These are phyloP conservation scores for Melanotaenia boesemani DNA, from an alignment of 2,797 vertebrate genomes.

Conservation along the genomic window DNA sequence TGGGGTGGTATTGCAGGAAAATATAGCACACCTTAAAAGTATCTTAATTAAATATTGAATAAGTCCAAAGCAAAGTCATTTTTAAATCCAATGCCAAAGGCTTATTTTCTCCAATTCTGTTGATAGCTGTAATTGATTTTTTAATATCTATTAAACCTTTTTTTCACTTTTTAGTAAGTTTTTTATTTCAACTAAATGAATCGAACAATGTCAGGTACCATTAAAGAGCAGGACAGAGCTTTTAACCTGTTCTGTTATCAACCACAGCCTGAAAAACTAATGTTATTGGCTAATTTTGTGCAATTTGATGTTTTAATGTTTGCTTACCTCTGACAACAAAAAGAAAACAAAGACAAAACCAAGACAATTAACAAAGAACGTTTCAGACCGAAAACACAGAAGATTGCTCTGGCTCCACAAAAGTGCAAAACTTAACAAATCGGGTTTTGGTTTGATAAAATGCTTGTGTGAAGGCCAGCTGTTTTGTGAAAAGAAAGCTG, in stretches of 20 bases:
- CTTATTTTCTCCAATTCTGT: not conserved
- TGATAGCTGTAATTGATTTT: not conserved
- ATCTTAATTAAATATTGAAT: too few species aligned
- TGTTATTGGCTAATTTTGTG: not conserved
- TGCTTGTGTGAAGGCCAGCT: not conserved
- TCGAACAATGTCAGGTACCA: not conserved
- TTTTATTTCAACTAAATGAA: not conserved
- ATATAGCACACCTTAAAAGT: not conserved
- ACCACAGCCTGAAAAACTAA: not conserved
- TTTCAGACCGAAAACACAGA: not conserved
- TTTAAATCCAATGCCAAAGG: not conserved
- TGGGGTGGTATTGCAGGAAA: not conserved
- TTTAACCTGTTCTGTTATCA: not conserved
- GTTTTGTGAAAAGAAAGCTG: slow-evolving; percentile 4
- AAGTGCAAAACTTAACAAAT: not conserved
- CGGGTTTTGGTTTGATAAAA: not conserved
- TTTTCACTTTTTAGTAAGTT: not conserved
- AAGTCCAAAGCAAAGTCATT: not conserved
- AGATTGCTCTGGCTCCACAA: not conserved
- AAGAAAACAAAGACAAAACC: not conserved
- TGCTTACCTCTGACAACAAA: not conserved
- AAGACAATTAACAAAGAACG: not conserved
- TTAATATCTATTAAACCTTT: too few species aligned
- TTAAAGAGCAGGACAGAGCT: not conserved
- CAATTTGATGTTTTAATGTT: not conserved